These are phyloP conservation scores for Dunckerocampus dactyliophorus DNA, from an alignment of 2,113 vertebrate species.

Conservation along the genomic window DNA sequence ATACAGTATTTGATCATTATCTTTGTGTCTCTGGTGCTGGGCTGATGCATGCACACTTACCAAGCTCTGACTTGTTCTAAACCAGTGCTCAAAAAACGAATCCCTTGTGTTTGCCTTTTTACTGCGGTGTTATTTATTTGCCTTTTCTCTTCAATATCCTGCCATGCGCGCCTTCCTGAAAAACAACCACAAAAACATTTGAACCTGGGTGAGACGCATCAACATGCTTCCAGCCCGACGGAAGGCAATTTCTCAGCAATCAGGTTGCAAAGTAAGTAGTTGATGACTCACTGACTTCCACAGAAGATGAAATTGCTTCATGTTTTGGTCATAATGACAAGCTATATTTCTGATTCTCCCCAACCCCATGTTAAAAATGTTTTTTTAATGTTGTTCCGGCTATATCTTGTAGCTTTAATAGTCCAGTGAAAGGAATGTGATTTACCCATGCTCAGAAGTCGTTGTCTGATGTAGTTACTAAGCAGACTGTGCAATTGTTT, in stretches of 20 bases:
- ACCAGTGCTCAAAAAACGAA: constrained; percentile 4
- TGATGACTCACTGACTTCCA: constrained; percentile 9
- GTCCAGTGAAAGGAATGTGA: constrained; percentile 40
- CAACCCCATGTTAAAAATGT: no score
- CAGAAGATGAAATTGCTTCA: neutral
- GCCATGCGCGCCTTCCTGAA: constrained; percentile 40
- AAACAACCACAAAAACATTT: constrained; percentile 26
- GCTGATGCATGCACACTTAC: neutral
- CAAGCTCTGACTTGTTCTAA: neutral
- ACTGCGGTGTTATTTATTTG: constrained; percentile 31
- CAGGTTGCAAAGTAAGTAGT: neutral
- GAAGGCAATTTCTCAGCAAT: neutral
- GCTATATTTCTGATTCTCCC: neutral
- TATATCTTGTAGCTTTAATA: constrained; percentile 7
- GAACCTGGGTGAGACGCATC: constrained; percentile 8
- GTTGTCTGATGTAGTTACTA: constrained; percentile 53
- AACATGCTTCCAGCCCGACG: constrained; percentile 4
- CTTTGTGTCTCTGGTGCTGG: neutral
- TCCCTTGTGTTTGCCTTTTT: constrained; percentile 22
- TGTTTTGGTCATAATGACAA: neutral
- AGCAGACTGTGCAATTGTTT: constrained; percentile 53
- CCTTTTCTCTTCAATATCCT: constrained; percentile 52
- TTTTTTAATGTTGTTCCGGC: neutral
- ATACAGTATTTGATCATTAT: constrained; percentile 2
- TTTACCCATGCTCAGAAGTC: constrained; percentile 26